Percentiles rank a stretch among this genome's conserved stretches.
Conservation (phyloP, 2,888 invertebrate genomes). For the Ectemnius continuus region DNA sequence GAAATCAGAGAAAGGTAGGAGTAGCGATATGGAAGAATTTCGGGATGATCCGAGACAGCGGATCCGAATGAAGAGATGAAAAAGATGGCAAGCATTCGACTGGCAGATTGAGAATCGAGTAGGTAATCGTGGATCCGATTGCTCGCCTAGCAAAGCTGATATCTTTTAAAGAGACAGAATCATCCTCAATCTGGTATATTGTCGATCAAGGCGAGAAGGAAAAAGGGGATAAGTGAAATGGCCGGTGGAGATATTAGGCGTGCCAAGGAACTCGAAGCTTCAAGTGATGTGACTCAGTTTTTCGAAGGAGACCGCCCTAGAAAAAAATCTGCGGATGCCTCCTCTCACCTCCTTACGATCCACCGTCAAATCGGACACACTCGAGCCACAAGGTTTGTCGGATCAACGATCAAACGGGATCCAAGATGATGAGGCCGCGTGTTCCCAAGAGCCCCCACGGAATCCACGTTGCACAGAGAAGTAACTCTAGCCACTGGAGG, state of each 20-base stretch:
- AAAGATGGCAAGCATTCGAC: too few species aligned
- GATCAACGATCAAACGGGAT: too few species aligned
- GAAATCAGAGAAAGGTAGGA: background rate
- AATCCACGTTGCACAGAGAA: background rate
- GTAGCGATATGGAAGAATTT: background rate
- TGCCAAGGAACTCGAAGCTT: too few species aligned
- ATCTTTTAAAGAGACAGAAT: background rate
- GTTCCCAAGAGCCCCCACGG: too few species aligned
- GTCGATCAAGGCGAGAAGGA: too few species aligned
- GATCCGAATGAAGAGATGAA: too few species aligned
- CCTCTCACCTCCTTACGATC: slow-evolving; percentile 49
- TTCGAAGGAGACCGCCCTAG: background rate
- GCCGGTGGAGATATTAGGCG: too few species aligned
- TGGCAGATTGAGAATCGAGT: too few species aligned
- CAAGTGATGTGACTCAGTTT: background rate
- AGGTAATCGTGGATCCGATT: slow-evolving; percentile 14
- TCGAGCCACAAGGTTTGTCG: slow-evolving; percentile 10
- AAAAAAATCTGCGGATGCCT: slow-evolving; percentile 45
- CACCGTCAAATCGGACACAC: slow-evolving; percentile 16
- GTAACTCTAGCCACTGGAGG: background rate
- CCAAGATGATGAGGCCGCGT: too few species aligned
- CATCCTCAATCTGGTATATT: too few species aligned
- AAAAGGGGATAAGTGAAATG: too few species aligned
- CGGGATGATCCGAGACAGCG: too few species aligned
- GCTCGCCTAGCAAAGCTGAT: slow-evolving; percentile 29